A percentile compares a stretch with the other conserved stretches of the same genome.
phyloP scores from a whole-genome alignment of 2,888 invertebrate genomes.

The Nymphalis polychloros region DNA sequence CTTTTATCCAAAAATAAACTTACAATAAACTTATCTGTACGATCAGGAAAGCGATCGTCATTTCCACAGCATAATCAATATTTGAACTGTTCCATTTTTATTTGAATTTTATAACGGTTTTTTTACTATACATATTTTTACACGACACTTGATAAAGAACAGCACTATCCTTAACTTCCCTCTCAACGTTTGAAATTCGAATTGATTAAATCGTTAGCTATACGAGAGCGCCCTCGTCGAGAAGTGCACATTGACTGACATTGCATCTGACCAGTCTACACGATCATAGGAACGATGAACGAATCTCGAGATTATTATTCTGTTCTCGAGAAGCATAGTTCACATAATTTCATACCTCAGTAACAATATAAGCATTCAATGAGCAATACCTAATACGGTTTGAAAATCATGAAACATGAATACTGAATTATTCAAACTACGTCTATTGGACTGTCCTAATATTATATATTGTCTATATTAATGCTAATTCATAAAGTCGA shows the following conservation, averaged over 20 bases:
- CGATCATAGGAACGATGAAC: constrained; percentile 51
- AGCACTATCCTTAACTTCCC: constrained; percentile 6
- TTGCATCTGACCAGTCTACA: constrained; percentile 58
- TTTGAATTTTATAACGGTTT: not conserved
- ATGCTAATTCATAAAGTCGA: too few species aligned
- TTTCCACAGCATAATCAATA: constrained; percentile 15
- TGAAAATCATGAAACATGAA: too few species aligned
- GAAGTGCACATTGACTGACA: constrained; percentile 62
- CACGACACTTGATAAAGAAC: not conserved
- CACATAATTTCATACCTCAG: not conserved
- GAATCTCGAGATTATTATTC: constrained; percentile 52
- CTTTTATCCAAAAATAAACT: constrained; percentile 37
- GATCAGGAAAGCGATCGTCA: constrained; percentile 24
- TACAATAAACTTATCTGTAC: constrained; percentile 35
- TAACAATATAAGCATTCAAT: not conserved
- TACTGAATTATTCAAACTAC: too few species aligned
- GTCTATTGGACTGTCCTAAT: too few species aligned
- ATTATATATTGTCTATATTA: too few species aligned
- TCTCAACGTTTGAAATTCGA: constrained; percentile 10
- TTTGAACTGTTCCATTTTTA: constrained; percentile 6
- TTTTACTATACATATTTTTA: not conserved
- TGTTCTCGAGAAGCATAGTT: constrained; percentile 54
- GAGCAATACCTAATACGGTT: not conserved
- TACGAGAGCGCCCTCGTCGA: constrained; percentile 55
- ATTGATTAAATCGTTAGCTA: constrained; percentile 30